A percentile compares a stretch with the other conserved stretches of the same genome.
These are phyloP conservation scores for Epicauta chinensis DNA, from an alignment of 1,140 invertebrate genomes.

Conservation along the genomic window DNA sequence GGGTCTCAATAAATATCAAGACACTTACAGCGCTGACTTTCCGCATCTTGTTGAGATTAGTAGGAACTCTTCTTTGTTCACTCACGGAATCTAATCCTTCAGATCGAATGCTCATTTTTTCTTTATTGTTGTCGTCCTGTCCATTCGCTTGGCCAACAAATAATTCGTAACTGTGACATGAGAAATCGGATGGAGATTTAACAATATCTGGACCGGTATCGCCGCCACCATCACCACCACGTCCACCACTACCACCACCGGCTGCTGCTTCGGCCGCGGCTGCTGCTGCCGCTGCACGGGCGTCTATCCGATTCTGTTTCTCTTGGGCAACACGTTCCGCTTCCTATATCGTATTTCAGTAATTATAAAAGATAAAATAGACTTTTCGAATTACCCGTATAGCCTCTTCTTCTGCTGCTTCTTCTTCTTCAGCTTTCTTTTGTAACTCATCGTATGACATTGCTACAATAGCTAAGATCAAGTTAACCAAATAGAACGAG, in stretches of 20 bases:
- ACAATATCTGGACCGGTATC: conserved; percentile 50
- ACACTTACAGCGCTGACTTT: conserved; percentile 87
- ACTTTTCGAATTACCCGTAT: conserved; percentile 57
- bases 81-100: conserved; percentile 78
- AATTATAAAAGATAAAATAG: conserved; percentile 5
- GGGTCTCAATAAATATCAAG: conserved; percentile 37
- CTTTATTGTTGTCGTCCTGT: conserved; percentile 78
- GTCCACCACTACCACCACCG: conserved; percentile 51
- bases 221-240: conserved; percentile 37
- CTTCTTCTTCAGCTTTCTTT: conserved; percentile 96
- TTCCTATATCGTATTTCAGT: conserved; percentile 51
- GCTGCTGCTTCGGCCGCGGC: conserved; percentile 53
- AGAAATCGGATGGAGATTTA: conserved; percentile 84
- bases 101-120: conserved; percentile 84
- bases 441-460: conserved; percentile 99
- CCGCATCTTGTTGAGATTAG: conserved; percentile 59
- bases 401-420: conserved; percentile 85
- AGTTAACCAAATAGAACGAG: conserved; percentile 97
- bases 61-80: conserved; percentile 62
- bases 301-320: conserved; percentile 64
- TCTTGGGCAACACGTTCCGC: conserved; percentile 73
- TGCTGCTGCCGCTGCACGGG: conserved; percentile 56
- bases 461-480: conserved; percentile 98
- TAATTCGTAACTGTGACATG: conserved; percentile 83
- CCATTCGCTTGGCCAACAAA: conserved; percentile 81